phyloP scores from a whole-genome alignment of 2,888 invertebrate genomes.

The Poecilobothrus nobilitatus region DNA sequence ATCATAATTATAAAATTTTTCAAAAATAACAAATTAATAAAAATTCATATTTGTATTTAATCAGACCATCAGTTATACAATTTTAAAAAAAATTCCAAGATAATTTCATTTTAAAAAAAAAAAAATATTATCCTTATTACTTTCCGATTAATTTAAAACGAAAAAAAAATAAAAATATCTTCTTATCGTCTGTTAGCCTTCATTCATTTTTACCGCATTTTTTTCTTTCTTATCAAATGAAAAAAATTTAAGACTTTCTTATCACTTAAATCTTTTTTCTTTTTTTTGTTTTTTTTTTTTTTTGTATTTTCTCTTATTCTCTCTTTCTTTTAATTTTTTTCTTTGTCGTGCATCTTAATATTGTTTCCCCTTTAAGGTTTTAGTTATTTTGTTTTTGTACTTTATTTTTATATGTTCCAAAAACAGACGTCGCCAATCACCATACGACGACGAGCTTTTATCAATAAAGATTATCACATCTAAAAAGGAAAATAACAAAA shows the following conservation, averaged over 20 bases:
- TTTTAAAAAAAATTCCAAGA: too few relatives aligned
- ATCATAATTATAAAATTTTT: too few relatives aligned
- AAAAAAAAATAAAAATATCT: neutral
- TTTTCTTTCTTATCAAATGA: neutral
- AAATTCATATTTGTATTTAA: too few relatives aligned
- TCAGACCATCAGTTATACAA: too few relatives aligned
- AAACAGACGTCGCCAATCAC: slow-evolving; percentile 1
- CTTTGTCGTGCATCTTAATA: neutral
- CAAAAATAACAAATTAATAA: too few relatives aligned
- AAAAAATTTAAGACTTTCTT: neutral
- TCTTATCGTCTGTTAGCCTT: neutral
- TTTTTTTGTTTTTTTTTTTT: too few relatives aligned
- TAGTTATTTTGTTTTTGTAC: neutral
- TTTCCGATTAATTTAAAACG: neutral
- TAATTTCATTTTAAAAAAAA: too few relatives aligned
- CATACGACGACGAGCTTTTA: neutral
- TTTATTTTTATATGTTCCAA: neutral
- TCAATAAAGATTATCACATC: neutral
- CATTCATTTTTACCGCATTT: slow-evolving; percentile 6
- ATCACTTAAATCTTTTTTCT: neutral
- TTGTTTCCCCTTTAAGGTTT: neutral
- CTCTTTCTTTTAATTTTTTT: neutral
- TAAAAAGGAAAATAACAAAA: neutral
- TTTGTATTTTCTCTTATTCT: neutral
- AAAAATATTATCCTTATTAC: neutral